Evolutionary conservation across 2,113 vertebrate genomes (phyloP).

Genomic region (Thunnus maccoyii): DNA sequence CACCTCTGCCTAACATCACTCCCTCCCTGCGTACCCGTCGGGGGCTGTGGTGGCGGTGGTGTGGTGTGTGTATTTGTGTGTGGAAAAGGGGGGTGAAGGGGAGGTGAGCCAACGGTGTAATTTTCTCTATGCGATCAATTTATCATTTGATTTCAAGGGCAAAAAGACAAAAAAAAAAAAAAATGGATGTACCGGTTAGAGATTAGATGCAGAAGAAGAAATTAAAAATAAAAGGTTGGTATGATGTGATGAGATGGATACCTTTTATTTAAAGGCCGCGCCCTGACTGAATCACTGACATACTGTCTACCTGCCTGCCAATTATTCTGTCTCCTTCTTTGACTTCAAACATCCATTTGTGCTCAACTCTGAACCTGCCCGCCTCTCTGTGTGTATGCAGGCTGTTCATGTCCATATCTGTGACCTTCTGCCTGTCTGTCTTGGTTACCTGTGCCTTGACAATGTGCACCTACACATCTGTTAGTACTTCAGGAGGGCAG

Average conservation of each 20-base stretch:
- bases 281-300: conserved; percentile 3
- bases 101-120: conserved; percentile 66
- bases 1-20: conserved; percentile 83
- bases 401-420: neutral
- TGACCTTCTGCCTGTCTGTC: conserved; percentile 61
- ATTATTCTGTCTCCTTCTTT: neutral
- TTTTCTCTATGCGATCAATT: conserved; percentile 58
- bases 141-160: conserved; percentile 51
- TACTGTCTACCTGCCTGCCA: conserved; percentile 17
- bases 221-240: conserved; percentile 20
- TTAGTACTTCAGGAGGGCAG: conserved; percentile 84
- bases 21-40: conserved; percentile 58
- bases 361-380: neutral
- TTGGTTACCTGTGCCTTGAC: conserved; percentile 55
- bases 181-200: neutral
- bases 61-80: conserved; percentile 34
- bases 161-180: conserved; percentile 1
- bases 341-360: neutral
- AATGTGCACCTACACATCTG: conserved; percentile 87
- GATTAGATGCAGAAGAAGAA: conserved; percentile 12
- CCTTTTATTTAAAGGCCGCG: conserved; percentile 5
- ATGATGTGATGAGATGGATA: conserved; percentile 27
- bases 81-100: conserved; percentile 37
- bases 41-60: conserved; percentile 50
- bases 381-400: neutral